A percentile compares a stretch with the other conserved stretches of the same genome.
These are phyloP conservation scores for Hiodon alosoides DNA, from an alignment of 2,113 vertebrate species.

Conservation along the genomic window DNA sequence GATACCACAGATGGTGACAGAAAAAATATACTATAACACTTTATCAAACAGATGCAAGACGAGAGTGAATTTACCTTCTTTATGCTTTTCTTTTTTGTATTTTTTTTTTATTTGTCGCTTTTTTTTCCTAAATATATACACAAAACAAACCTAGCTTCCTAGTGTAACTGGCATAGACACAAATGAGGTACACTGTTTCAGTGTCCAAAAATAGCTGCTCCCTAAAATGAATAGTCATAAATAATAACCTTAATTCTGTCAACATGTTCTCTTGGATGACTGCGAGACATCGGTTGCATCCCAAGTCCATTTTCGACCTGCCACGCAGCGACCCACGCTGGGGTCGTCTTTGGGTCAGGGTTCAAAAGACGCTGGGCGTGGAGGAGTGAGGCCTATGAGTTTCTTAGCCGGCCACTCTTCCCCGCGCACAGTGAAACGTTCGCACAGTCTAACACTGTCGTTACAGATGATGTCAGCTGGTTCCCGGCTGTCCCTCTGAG, in stretches of 20 bases:
- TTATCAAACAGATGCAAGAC: slow-evolving; percentile 79
- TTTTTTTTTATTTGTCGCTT: slow-evolving; percentile 46
- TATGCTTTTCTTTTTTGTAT: slow-evolving; percentile 26
- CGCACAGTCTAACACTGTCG: not conserved
- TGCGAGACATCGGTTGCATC: slow-evolving; percentile 21
- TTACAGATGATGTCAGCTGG: not conserved
- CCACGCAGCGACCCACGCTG: not conserved
- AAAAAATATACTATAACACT: slow-evolving; percentile 82
- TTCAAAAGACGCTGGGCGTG: not conserved
- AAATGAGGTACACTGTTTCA: slow-evolving; percentile 45
- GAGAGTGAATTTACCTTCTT: slow-evolving; percentile 56
- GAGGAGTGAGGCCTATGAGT: slow-evolving; percentile 15
- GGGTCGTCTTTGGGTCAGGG: not conserved
- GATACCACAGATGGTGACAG: slow-evolving; percentile 85
- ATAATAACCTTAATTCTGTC: slow-evolving; percentile 46
- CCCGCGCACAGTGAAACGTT: too few relatives aligned
- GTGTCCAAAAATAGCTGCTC: slow-evolving; percentile 55
- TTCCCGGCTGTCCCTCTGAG: not conserved
- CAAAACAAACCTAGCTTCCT: slow-evolving; percentile 74
- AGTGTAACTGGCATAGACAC: slow-evolving; percentile 45
- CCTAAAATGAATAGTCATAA: slow-evolving; percentile 44
- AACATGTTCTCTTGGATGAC: slow-evolving; percentile 45
- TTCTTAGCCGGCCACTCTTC: too few relatives aligned
- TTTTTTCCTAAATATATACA: slow-evolving; percentile 38
- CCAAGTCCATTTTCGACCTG: slow-evolving; percentile 30